These are phyloP conservation scores for Leucoraja ocellata DNA, from an alignment of 2,797 vertebrate genomes.

Conservation along the genomic window DNA sequence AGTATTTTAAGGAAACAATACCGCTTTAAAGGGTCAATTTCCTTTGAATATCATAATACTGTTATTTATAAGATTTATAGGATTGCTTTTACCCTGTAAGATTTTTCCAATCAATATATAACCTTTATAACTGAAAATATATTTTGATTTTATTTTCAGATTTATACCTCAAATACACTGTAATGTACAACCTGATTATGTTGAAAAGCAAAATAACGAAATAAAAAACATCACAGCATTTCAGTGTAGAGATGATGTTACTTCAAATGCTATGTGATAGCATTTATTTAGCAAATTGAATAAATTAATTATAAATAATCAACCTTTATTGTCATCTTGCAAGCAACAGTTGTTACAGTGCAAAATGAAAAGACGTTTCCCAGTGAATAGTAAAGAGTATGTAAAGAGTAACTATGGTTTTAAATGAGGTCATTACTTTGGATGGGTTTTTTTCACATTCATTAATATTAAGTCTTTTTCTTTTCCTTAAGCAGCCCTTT, in stretches of 20 bases:
- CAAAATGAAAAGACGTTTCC: too few relatives aligned
- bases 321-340: too few relatives aligned
- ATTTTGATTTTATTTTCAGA: background rate
- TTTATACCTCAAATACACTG: background rate
- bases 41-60: background rate
- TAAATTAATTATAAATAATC: background rate
- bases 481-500: too few relatives aligned
- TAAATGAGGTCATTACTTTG: background rate
- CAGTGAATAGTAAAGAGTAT: too few relatives aligned
- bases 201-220: background rate
- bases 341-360: too few relatives aligned
- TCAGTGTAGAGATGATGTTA: background rate
- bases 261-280: background rate
- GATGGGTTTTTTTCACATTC: background rate
- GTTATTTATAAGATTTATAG: slow-evolving; percentile 24
- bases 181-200: background rate
- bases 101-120: background rate
- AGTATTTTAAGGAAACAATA: slow-evolving; percentile 11
- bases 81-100: background rate
- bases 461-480: background rate
- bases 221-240: background rate
- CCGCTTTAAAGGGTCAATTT: background rate
- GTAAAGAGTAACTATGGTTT: background rate
- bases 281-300: background rate
- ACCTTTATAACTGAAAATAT: slow-evolving; percentile 21